Evolutionary conservation across 2,888 invertebrate species (phyloP), one percentile per base, ranked within the genome.

Genomic region (Palloptera scutellata): DNA sequence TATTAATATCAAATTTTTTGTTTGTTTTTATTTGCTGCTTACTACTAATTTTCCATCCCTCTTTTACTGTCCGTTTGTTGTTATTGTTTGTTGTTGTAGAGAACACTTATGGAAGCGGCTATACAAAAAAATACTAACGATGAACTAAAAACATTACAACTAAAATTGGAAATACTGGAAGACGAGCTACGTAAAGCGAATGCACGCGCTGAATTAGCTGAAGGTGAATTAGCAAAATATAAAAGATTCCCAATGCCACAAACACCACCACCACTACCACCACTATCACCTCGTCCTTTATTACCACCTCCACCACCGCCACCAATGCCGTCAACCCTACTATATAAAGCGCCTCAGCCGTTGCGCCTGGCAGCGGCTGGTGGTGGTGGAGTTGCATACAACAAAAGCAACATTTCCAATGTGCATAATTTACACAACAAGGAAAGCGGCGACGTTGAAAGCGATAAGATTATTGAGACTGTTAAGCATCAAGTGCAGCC

Each of bases 111-210:
- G 79, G 88, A 88, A 76, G 86, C 86, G 76, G 87, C 88, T 74
- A 86, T 86, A 66, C 86, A 87, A 79, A 84, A 83, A 81, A 80
- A 77, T 80, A 83, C 83, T 83, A 84, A 83, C 79, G 86, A 87
- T 61, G 87, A 88, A 80, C 85, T 88, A 76, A 88, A 88, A 78
- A 84, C 87, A 67, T 85, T 88, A 70, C 87, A 88, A 77, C 85
- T 88, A 75, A 88, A 87, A 80, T 79, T 88, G 70, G 87, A 87
- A 75, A 81, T 88, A 60, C 85, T 87, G 8, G 88, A 88, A 78
- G 87, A 86, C 48, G 87, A 88, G 72, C 79, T 88, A 67, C 85
- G 85, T 53, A 83, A 85, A 72, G 86, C 87, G 10, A 75, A 85
- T 59, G 81, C 86, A 66, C 84, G 88, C 66, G 88, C 88, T 45